These are phyloP conservation scores for Drosophila lacertosa DNA, from an alignment of 1,140 invertebrate species.

Conservation along the genomic window DNA sequence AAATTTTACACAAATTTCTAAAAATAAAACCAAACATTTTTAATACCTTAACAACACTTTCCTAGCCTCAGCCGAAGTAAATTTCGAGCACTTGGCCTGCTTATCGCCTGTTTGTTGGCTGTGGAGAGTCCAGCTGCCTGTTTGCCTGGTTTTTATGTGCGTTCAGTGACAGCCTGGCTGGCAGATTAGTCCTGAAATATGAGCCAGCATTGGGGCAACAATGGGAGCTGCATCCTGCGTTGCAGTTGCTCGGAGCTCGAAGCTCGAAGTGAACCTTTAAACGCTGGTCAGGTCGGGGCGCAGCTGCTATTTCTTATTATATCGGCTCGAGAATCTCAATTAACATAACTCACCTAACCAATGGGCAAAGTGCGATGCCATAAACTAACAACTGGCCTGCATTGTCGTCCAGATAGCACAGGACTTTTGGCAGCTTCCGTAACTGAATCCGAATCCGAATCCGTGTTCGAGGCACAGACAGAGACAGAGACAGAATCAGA, in stretches of 20 bases:
- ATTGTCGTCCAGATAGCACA: slow-evolving; percentile 55
- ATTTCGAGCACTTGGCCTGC: not conserved
- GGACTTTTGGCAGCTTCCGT: slow-evolving; percentile 39
- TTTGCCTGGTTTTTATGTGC: slow-evolving; percentile 60
- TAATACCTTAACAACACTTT: not conserved
- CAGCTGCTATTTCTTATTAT: slow-evolving; percentile 51
- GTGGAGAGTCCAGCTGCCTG: slow-evolving; percentile 20
- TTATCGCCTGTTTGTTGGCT: not conserved
- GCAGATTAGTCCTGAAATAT: slow-evolving; percentile 65
- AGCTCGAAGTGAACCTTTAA: slow-evolving; percentile 16
- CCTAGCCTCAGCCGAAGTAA: not conserved
- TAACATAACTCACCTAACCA: slow-evolving; percentile 72
- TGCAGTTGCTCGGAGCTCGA: not conserved
- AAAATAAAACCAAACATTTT: no score
- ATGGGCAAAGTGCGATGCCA: slow-evolving; percentile 29
- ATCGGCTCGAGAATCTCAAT: slow-evolving; percentile 68
- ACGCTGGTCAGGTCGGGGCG: slow-evolving; percentile 24
- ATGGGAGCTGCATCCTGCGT: not conserved
- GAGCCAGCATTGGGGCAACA: slow-evolving; percentile 3
- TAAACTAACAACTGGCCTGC: slow-evolving; percentile 29
- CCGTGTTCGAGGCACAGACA: no score
- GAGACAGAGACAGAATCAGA: no score
- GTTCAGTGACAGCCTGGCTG: slow-evolving; percentile 23
- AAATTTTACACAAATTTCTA: no score
- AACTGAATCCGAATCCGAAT: slow-evolving; percentile 7